Evolutionary conservation across 92 coral and sea anemone genomes (phyloP), one percentile per base, ranked within the genome.

Genomic region (Chrysogorgia sp.): DNA sequence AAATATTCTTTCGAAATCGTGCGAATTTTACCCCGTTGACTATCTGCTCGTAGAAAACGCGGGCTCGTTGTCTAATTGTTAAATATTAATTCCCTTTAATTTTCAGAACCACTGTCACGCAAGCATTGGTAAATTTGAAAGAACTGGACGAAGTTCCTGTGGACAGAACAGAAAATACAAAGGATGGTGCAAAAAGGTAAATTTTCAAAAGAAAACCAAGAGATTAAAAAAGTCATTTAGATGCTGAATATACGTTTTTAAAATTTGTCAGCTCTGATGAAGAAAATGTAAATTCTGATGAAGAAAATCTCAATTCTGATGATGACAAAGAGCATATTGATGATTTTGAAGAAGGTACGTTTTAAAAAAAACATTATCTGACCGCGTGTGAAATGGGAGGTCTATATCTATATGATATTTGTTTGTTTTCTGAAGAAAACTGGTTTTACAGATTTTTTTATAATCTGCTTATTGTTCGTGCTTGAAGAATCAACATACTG

Each of bases 71-170:
- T n/a, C n/a, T n/a, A n/a, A n/a, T n/a, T n/a, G n/a, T n/a, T n/a
- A n/a, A n/a, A n/a, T n/a, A n/a, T n/a, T n/a, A n/a, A n/a, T n/a
- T n/a, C n/a, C n/a, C n/a, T n/a, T n/a, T n/a, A n/a, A n/a, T n/a
- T 34, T 33, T 33, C 15, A 64, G 71, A 34, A 64, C 24, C 71
- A 14, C 10, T 7, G 25, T 64, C 25, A 64, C 50, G 9, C 71
- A 35, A 20, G 49, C 22, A 35, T 64, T 64, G 32, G 4, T 49
- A 23, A 64, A 64, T 20, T 20, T 64, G n/a, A 64, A 64, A 28
- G 71, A 64, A 24, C 15, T 64, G 28, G 71, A 64, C 28, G 71
- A 35, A 35, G 34, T 64, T 64, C 71, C 71, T 40, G 43, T 64
- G 24, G 34, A 64, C 10, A 40, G 45, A 45, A 22, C 20, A 17